These are phyloP conservation scores for Nannoperca obscura DNA, from an alignment of 2,797 vertebrate genomes.

Conservation along the genomic window DNA sequence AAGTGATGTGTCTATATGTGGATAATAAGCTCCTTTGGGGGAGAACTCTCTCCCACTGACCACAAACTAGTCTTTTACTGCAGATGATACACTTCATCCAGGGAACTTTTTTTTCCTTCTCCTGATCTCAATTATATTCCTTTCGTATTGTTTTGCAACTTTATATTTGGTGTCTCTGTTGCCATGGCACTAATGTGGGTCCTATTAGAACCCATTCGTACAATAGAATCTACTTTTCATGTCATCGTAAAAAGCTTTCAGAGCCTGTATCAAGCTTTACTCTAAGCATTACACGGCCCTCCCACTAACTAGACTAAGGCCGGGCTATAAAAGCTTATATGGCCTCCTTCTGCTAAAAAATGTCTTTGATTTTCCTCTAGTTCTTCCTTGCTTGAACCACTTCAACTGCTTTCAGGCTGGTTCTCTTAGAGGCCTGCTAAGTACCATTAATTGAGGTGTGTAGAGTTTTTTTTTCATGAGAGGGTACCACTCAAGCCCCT, in stretches of 20 bases:
- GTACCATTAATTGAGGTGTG: slow-evolving; percentile 77
- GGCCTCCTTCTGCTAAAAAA: slow-evolving; percentile 50
- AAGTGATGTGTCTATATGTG: slow-evolving; percentile 81
- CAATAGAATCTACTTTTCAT: slow-evolving; percentile 66
- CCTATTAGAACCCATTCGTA: slow-evolving; percentile 70
- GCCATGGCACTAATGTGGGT: slow-evolving; percentile 80
- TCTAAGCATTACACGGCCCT: slow-evolving; percentile 34
- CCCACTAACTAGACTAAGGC: slow-evolving; percentile 34
- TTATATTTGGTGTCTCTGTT: slow-evolving; percentile 72
- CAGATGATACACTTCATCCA: slow-evolving; percentile 74
- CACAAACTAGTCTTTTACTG: slow-evolving; percentile 79
- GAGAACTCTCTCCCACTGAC: slow-evolving; percentile 69
- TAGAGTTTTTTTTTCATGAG: slow-evolving; percentile 42
- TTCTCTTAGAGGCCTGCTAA: slow-evolving; percentile 66
- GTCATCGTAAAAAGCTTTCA: slow-evolving; percentile 70
- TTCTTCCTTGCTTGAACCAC: slow-evolving; percentile 66
- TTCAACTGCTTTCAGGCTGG: slow-evolving; percentile 74
- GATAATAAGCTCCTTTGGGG: slow-evolving; percentile 82
- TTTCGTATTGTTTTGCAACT: slow-evolving; percentile 73
- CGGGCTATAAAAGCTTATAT: slow-evolving; percentile 59
- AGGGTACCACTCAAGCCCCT: slow-evolving; percentile 37
- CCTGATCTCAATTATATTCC: slow-evolving; percentile 73
- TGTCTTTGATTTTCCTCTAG: slow-evolving; percentile 71
- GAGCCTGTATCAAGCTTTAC: slow-evolving; percentile 45
- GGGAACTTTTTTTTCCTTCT: slow-evolving; percentile 39